Percentiles rank a stretch among this genome's conserved stretches.
Evolutionary conservation across 2,888 invertebrate genomes (phyloP).

Genomic region (Idaea straminata): DNA sequence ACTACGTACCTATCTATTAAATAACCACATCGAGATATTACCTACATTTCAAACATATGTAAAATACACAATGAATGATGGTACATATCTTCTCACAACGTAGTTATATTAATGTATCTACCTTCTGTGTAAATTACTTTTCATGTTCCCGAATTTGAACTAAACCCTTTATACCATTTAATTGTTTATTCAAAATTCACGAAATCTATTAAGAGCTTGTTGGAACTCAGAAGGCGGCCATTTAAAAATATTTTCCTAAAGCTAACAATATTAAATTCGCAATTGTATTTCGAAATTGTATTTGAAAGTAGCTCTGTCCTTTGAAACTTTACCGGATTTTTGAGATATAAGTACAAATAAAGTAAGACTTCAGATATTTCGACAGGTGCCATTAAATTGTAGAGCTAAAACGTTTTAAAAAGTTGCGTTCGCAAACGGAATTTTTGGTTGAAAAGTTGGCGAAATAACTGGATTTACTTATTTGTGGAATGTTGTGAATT

Average conservation of each 20-base stretch:
- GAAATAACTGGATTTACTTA: conserved; percentile 11
- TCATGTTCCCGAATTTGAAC: conserved; percentile 1
- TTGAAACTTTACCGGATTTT: conserved; percentile 11
- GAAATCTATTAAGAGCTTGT: conserved; percentile 18
- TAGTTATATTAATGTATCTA: background rate
- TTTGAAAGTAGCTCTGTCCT: conserved; percentile 43
- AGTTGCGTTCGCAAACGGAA: conserved; percentile 8
- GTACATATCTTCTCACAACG: background rate
- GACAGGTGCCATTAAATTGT: background rate
- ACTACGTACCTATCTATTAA: too few species aligned
- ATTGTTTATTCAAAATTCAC: conserved; percentile 29
- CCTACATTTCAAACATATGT: background rate
- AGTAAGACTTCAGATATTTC: background rate
- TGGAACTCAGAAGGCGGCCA: conserved; percentile 24
- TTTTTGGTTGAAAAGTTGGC: conserved; percentile 7
- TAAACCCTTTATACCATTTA: conserved; percentile 11
- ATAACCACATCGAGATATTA: too few species aligned
- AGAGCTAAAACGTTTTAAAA: conserved; percentile 8
- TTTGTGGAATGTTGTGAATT: conserved; percentile 8
- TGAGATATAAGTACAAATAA: conserved; percentile 10
- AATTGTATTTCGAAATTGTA: conserved; percentile 37
- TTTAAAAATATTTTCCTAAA: conserved; percentile 45
- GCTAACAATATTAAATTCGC: conserved; percentile 42
- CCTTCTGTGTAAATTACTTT: conserved; percentile 4
- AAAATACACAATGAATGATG: background rate